Percentiles rank a stretch among this genome's conserved stretches.
phyloP scores from a whole-genome alignment of 2,888 invertebrate genomes.

The Plebejus argus region DNA sequence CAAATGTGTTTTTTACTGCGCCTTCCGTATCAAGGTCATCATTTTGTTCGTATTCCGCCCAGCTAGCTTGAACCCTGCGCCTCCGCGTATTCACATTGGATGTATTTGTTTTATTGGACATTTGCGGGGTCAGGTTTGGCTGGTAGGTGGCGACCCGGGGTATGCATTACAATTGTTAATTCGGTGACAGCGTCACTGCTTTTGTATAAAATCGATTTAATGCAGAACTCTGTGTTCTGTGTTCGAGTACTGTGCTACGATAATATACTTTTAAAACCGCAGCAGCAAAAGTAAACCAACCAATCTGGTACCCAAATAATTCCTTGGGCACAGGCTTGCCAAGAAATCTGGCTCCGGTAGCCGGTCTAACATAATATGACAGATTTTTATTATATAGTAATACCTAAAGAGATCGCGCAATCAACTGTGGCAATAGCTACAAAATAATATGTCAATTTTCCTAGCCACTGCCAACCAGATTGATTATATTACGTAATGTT shows the following conservation, averaged over 20 bases:
- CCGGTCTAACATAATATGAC: no score
- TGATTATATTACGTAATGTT: no score
- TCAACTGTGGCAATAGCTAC: no score
- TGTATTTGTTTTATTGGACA: slow-evolving; percentile 41
- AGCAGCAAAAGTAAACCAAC: background rate
- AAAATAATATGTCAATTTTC: no score
- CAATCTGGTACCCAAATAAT: no score
- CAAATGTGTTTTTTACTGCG: slow-evolving; percentile 42
- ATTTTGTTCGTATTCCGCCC: slow-evolving; percentile 54
- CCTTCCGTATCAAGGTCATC: slow-evolving; percentile 66
- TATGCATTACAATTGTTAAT: slow-evolving; percentile 77
- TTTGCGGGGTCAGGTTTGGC: slow-evolving; percentile 49
- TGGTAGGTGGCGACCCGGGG: slow-evolving; percentile 66
- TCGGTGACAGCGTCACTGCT: slow-evolving; percentile 54
- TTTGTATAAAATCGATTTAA: slow-evolving; percentile 41
- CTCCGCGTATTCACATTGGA: slow-evolving; percentile 4
- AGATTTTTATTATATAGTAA: no score
- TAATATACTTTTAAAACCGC: background rate
- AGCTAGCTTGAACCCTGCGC: slow-evolving; percentile 48
- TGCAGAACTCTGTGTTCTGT: slow-evolving; percentile 30
- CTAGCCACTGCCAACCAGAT: no score
- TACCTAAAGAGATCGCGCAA: no score
- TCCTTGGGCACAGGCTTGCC: no score
- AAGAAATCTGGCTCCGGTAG: no score
- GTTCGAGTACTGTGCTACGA: background rate